Conservation (phyloP, 2,113 vertebrate genomes). For the Hoplias malabaricus region DNA sequence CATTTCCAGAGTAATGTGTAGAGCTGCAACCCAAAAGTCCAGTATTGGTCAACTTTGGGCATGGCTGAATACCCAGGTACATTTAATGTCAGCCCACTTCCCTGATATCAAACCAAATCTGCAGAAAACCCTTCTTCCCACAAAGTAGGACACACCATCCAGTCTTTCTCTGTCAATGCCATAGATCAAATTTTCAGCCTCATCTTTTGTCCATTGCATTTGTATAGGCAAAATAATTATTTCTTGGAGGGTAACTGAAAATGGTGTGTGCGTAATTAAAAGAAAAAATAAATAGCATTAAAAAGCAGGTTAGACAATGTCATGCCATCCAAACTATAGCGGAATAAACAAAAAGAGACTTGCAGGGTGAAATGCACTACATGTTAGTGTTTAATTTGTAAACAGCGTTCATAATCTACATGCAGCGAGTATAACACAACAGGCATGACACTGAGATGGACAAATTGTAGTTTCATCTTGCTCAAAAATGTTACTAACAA, state of each 20-base stretch:
- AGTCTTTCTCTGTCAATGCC: background rate
- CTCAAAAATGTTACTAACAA: background rate
- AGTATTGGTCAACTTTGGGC: conserved; percentile 5
- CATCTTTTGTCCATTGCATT: background rate
- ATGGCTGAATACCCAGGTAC: background rate
- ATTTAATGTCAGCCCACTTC: conserved; percentile 3
- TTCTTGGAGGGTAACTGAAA: background rate
- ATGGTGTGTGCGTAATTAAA: background rate
- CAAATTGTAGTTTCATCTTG: background rate
- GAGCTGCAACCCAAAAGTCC: conserved; percentile 65
- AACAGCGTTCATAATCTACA: background rate
- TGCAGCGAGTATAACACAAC: background rate
- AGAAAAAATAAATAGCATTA: background rate
- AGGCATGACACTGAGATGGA: background rate
- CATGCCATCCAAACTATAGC: background rate
- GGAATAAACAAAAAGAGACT: background rate
- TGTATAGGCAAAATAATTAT: background rate
- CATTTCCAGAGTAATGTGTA: conserved; percentile 5
- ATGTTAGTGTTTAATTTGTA: background rate
- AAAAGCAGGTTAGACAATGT: background rate
- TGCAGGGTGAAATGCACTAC: too few relatives aligned
- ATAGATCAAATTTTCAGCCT: background rate
- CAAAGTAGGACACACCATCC: background rate
- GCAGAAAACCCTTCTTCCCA: conserved; percentile 1
- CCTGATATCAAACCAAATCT: background rate